These are phyloP conservation scores for Luidia sarsii DNA, from an alignment of 53 echinoderm and acorn worm species.

Conservation along the genomic window DNA sequence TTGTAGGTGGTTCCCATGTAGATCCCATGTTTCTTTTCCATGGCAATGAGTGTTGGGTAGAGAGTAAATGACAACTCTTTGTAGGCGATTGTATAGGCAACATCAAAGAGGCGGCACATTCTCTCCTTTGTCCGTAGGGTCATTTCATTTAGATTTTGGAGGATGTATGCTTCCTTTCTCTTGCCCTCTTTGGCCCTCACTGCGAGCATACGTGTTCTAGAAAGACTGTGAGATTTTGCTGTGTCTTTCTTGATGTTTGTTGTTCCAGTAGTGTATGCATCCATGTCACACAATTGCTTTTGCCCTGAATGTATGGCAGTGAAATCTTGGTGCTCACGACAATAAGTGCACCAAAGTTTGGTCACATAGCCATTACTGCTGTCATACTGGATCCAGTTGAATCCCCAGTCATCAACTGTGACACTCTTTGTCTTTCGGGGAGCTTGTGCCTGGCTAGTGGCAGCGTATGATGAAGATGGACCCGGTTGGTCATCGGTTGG, in stretches of 20 bases:
- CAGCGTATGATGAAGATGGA: conserved; percentile 1
- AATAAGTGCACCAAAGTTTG: conserved; percentile 45
- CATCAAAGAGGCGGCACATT: conserved; percentile 45
- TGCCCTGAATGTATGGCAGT: conserved; percentile 28
- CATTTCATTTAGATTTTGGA: not conserved
- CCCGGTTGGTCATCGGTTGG: not conserved
- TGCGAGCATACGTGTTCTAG: conserved; percentile 16
- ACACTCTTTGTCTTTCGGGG: conserved; percentile 14
- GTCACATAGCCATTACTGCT: conserved; percentile 21
- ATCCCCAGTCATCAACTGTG: conserved; percentile 25
- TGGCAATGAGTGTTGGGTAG: conserved; percentile 9
- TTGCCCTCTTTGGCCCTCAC: not conserved
- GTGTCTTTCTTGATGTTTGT: conserved; percentile 45
- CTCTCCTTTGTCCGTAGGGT: not conserved
- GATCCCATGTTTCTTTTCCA: conserved; percentile 24
- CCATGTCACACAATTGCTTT: conserved; percentile 45
- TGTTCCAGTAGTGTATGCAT: conserved; percentile 51
- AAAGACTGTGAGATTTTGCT: conserved; percentile 25
- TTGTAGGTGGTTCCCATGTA: conserved; percentile 10
- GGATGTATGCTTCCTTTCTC: not conserved
- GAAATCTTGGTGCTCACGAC: not conserved
- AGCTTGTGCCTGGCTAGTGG: conserved; percentile 2
- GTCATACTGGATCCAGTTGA: conserved; percentile 43
- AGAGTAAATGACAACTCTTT: conserved; percentile 30
- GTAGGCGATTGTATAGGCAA: conserved; percentile 43